Base-by-base conservation (phyloP, 1,140 invertebrate species). In the Condylostylus longicornis region DNA sequence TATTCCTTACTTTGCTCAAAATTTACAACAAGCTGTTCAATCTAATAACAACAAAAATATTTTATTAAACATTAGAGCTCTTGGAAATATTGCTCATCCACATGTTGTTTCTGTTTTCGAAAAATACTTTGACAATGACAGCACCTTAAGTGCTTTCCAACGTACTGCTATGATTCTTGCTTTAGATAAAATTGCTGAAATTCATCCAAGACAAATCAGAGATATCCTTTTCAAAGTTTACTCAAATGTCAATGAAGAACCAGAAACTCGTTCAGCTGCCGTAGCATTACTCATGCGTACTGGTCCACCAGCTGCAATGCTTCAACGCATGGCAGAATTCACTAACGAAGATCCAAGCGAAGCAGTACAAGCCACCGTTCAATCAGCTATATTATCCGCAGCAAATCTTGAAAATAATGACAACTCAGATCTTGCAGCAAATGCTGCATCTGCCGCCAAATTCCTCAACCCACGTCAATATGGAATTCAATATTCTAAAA, bases 301-400 rank as follows among this genome's bases (percentile, higher is more conserved):
- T 21, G 58, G 69, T 28, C 77, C 77, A 10, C 63, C 74, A 1
- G 47, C 58, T 13, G 54, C 51, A 6, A 74, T 78, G 65, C 67
- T 81, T 44, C 71, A 75, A 55, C 61, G 66, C 27, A 76, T 82
- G 69, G 78, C 78, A 29, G 47, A 70, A 42, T 70, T 68, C 50
- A 80, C 76, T 3, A 68, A 76, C 40, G 51, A 64, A 22, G 78
- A 82, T 45, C 58, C 56, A 1, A 71, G 64, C 46, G 57, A 64
- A 17, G 65, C 78, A 18, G 75, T 82, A 0, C 71, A 67, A 37
- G 63, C 72, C 28, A 67, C 65, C 3, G 66, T 80, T 9, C 71
- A 74, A 46, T 67, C 70, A 22, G 52, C 57, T 12, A 73, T 82
- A 28, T 35, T 61, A 48, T 50, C 47, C 27, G 65, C 68, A 17